Conservation (phyloP, 2,113 vertebrate genomes). For the Hippolais icterina region DNA sequence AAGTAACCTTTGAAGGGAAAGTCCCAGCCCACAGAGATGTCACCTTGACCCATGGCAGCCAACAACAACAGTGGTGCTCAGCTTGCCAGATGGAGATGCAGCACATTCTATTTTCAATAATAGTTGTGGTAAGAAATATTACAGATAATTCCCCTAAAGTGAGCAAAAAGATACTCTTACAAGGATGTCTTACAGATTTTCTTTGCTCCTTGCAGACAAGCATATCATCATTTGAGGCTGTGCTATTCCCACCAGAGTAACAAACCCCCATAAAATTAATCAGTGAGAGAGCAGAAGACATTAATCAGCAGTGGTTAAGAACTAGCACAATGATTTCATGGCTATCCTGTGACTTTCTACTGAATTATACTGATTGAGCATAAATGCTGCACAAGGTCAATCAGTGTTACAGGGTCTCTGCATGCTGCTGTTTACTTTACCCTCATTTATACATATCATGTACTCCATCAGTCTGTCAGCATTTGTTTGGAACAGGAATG, state of each 20-base stretch:
- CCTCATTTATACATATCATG: not conserved
- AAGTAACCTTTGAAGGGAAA: not conserved
- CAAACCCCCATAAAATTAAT: constrained; percentile 23
- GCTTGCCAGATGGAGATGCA: not conserved
- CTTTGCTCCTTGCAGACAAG: not conserved
- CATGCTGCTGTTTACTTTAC: not conserved
- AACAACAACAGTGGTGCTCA: not conserved
- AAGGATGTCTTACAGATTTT: not conserved
- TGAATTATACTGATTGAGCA: not conserved
- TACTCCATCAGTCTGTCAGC: accelerated
- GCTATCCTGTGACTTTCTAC: not conserved
- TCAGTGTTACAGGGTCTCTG: not conserved
- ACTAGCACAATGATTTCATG: not conserved
- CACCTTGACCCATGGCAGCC: not conserved
- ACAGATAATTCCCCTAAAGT: not conserved
- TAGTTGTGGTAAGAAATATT: not conserved
- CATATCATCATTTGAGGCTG: not conserved
- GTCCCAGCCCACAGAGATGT: not conserved
- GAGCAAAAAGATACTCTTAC: not conserved
- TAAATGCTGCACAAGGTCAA: not conserved
- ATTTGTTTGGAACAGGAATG: not conserved
- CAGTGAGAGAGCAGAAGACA: not conserved
- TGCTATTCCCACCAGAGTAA: not conserved
- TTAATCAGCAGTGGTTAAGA: not conserved
- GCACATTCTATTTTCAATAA: not conserved